Evolutionary conservation across 1,140 invertebrate species (phyloP).

Genomic region (Drosophila micromelanica): DNA sequence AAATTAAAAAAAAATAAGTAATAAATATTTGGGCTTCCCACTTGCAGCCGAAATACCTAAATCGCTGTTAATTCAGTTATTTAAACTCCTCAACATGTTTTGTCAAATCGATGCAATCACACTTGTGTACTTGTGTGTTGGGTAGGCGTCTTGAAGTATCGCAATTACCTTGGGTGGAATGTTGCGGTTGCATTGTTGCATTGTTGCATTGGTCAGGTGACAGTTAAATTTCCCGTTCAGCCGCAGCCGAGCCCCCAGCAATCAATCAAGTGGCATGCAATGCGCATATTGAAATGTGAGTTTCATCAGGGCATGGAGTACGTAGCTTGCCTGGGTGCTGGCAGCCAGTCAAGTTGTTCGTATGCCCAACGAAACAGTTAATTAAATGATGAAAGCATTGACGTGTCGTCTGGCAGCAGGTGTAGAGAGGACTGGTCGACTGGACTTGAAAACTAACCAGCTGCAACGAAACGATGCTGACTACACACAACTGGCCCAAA

Average conservation of each 20-base stretch:
- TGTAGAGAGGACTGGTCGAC: constrained; percentile 12
- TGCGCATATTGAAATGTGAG: constrained; percentile 50
- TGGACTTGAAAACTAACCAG: constrained; percentile 26
- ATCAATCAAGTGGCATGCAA: constrained; percentile 73
- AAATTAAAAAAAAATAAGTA: no score
- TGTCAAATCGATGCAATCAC: no score
- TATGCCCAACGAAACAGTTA: constrained; percentile 68
- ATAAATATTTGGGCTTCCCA: no score
- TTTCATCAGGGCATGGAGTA: constrained; percentile 43
- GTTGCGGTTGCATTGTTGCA: neutral
- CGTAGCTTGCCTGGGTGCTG: constrained; percentile 16
- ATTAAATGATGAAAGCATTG: constrained; percentile 82
- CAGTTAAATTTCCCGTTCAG: constrained; percentile 69
- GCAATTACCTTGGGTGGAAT: constrained; percentile 26
- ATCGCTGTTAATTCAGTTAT: neutral
- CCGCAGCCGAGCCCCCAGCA: constrained; percentile 26
- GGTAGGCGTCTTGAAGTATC: constrained; percentile 1
- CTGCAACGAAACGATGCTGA: constrained; percentile 6
- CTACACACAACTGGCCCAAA: constrained; percentile 45
- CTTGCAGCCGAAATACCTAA: no score
- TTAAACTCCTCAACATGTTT: neutral
- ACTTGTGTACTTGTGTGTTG: no score
- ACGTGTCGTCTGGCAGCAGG: constrained; percentile 58
- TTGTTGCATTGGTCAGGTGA: constrained; percentile 37
- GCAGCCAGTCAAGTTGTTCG: constrained; percentile 25